These are phyloP conservation scores for Hirtodrosophila cameraria DNA, from an alignment of 2,888 invertebrate species.

Conservation along the genomic window DNA sequence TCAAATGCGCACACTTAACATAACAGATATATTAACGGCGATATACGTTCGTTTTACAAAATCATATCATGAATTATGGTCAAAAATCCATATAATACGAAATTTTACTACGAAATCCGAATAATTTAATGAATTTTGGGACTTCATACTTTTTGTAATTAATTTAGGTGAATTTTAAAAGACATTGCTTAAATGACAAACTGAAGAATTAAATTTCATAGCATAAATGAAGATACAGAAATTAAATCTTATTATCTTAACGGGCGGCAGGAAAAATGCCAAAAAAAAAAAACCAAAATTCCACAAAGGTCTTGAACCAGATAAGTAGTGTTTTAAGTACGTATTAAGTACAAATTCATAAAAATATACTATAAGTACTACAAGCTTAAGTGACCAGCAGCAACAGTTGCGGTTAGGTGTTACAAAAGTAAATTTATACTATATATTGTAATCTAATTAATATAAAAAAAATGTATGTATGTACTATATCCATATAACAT, in stretches of 20 bases:
- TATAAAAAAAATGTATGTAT: conserved; percentile 3
- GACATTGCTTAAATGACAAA: too few relatives aligned
- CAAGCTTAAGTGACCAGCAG: neutral
- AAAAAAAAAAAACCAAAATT: neutral
- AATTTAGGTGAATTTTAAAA: too few relatives aligned
- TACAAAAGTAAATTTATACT: neutral
- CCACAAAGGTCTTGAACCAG: neutral
- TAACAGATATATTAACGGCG: conserved; percentile 2
- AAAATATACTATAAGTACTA: neutral
- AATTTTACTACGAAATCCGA: too few relatives aligned
- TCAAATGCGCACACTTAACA: conserved; percentile 6
- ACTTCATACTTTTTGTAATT: too few relatives aligned
- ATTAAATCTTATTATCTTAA: too few relatives aligned
- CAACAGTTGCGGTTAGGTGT: neutral
- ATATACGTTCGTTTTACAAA: too few relatives aligned
- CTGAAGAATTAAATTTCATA: too few relatives aligned
- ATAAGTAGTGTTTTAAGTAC: conserved; percentile 15
- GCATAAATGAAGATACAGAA: too few relatives aligned
- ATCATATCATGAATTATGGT: too few relatives aligned
- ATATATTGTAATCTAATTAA: neutral
- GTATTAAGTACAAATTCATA: conserved; percentile 1
- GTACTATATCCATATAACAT: neutral
- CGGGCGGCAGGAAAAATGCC: neutral
- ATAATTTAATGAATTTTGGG: too few relatives aligned
- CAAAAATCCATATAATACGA: too few relatives aligned